Base-by-base conservation (phyloP, 2,113 vertebrate genomes). In the Atrichornis clamosus region DNA sequence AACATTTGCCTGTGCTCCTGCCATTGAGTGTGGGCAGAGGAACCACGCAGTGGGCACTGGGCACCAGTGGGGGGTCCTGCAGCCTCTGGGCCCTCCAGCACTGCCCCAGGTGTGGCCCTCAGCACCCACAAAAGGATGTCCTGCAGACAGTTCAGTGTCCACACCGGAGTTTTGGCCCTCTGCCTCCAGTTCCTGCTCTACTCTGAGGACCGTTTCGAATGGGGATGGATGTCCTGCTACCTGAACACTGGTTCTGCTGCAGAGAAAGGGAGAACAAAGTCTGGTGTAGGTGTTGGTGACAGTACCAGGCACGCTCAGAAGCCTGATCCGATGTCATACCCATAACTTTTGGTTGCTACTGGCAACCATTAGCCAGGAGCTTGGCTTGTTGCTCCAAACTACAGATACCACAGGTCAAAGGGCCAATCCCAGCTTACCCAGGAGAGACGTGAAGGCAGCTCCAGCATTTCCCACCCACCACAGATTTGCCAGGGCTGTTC, bases 61-160 rank as follows among this genome's bases (percentile, higher is more conserved):
- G 10, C 76, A 58, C 22, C 39, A 10, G 2, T 6, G 39, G 35
- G 26, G 41, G 16, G 12, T 65, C 7, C 65, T 59, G 32, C 33
- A 30, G 14, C 35, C 41, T 42, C 59, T 26, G 64, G 44, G 28
- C 21, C 33, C 26, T 4, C 39, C 22, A 28, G 30, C 55, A 53
- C 50, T 39, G 60, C 37, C 37, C 37, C 86, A 44, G 16, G 11
- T 33, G 53, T 53, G 39, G 22, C 37, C 23, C 53, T 52, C 24
- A 33, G n/a, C 52, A 32, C 15, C 6, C 63, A 32, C 35, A 13
- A 7, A 35, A 42, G 41, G 59, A 22, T 24, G 33, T 56, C 44
- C 2, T 1, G 3, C 21, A 26, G 62, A 53, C 23, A 28, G 27
- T 11, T 59, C 1, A 7, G 35, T 16, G 39, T 47, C 7, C 0